Conservation (phyloP, 2,888 invertebrate genomes). For the Artemia sinica region DNA sequence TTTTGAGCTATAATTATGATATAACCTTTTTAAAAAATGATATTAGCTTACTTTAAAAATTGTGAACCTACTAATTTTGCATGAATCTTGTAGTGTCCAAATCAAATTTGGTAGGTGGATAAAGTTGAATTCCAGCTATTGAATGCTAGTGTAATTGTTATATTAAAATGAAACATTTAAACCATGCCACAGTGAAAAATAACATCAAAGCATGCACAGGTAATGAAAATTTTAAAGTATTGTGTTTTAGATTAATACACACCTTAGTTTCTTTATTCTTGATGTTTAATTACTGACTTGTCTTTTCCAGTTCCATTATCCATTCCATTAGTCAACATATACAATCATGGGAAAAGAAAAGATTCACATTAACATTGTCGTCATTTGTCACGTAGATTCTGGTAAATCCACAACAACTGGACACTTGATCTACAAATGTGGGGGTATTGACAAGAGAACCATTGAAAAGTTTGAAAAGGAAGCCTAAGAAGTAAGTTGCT, state of each 20-base stretch:
- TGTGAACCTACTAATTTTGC: no score
- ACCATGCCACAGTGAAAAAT: no score
- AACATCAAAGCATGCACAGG: no score
- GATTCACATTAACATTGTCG: slow-evolving; percentile 95
- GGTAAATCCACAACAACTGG: slow-evolving; percentile 94
- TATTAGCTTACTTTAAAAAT: no score
- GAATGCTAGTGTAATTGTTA: no score
- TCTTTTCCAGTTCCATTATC: slow-evolving; percentile 18
- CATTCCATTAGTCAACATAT: slow-evolving; percentile 18
- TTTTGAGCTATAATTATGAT: no score
- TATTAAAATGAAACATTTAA: no score
- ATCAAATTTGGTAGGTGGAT: no score
- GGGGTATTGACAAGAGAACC: slow-evolving; percentile 99
- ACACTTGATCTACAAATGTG: slow-evolving; percentile 99
- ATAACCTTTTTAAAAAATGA: no score
- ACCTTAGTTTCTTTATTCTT: slow-evolving; percentile 12
- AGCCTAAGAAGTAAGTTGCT: slow-evolving; percentile 58
- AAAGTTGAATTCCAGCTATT: no score
- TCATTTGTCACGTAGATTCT: slow-evolving; percentile 96
- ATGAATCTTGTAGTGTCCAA: no score
- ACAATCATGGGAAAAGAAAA: slow-evolving; percentile 80
- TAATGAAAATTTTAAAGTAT: no score
- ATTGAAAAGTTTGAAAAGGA: slow-evolving; percentile 99
- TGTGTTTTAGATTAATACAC: slow-evolving; percentile 3
- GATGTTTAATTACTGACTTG: slow-evolving; percentile 13